Evolutionary conservation across 2,888 invertebrate species (phyloP).

Genomic region (Tetheella fluctuosa): DNA sequence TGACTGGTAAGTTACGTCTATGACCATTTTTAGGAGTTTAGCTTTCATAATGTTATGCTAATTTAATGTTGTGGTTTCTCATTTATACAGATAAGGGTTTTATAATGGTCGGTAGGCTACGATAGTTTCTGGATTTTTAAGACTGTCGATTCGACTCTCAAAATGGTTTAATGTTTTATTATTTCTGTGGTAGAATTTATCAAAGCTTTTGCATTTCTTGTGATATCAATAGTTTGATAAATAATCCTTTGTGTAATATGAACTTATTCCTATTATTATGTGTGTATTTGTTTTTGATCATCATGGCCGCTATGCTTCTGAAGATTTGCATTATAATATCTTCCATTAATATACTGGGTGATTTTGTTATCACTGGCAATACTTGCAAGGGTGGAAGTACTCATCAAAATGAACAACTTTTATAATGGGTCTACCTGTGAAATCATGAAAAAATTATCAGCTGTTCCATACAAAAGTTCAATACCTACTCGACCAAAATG

Average conservation of each 20-base stretch:
- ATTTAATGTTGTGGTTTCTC: not conserved
- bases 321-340: too few relatives aligned
- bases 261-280: not conserved
- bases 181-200: not conserved
- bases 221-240: not conserved
- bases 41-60: slow-evolving; percentile 12
- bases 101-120: slow-evolving; percentile 7
- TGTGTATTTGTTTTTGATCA: not conserved
- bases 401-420: too few relatives aligned
- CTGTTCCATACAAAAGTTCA: too few relatives aligned
- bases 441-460: too few relatives aligned
- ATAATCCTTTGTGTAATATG: not conserved
- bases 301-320: not conserved
- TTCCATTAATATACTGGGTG: too few relatives aligned
- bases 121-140: not conserved
- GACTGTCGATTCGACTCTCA: slow-evolving; percentile 3
- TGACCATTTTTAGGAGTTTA: not conserved
- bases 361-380: too few relatives aligned
- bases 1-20: slow-evolving; percentile 37
- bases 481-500: too few relatives aligned
- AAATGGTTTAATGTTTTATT: slow-evolving; percentile 8
- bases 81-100: slow-evolving; percentile 19
- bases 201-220: not conserved
- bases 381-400: too few relatives aligned
- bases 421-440: too few relatives aligned